phyloP scores from a whole-genome alignment of 1,140 invertebrate species.

The Papilio machaon region DNA sequence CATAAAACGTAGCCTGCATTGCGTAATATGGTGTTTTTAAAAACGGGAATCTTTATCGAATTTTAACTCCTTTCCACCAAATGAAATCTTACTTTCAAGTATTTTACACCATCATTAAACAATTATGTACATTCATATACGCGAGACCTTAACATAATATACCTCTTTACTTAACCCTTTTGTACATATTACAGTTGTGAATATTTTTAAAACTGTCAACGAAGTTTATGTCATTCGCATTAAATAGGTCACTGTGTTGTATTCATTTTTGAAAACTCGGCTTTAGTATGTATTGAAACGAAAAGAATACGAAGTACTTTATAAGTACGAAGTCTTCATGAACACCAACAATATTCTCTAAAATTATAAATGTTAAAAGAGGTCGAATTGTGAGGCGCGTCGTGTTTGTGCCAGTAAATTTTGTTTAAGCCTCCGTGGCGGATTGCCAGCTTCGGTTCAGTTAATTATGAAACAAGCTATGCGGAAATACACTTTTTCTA shows the following conservation, averaged over 20 bases:
- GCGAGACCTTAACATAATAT: no score
- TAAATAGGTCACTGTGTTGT: constrained; percentile 7
- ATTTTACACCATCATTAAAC: no score
- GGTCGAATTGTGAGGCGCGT: constrained; percentile 6
- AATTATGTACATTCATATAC: no score
- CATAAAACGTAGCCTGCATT: constrained; percentile 15
- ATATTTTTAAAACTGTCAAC: constrained; percentile 12
- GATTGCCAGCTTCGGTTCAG: constrained; percentile 20
- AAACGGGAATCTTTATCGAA: neutral
- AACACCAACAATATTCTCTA: constrained; percentile 8
- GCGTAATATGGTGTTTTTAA: neutral
- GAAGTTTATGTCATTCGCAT: neutral
- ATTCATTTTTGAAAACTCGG: constrained; percentile 5
- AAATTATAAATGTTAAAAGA: constrained; percentile 19
- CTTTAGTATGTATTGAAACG: neutral
- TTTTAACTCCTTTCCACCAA: neutral
- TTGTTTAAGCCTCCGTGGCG: constrained; percentile 18
- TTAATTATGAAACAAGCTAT: constrained; percentile 27
- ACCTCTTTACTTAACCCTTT: neutral
- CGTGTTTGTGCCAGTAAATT: constrained; percentile 21
- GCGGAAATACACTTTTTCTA: constrained; percentile 20
- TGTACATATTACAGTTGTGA: neutral
- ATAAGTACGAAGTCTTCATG: constrained; percentile 15
- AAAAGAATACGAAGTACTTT: constrained; percentile 7
- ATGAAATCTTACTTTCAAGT: neutral